Percentiles rank a stretch among this genome's conserved stretches.
phyloP scores from a whole-genome alignment of 2,888 invertebrate species.

The Sminthurides aquaticus region DNA sequence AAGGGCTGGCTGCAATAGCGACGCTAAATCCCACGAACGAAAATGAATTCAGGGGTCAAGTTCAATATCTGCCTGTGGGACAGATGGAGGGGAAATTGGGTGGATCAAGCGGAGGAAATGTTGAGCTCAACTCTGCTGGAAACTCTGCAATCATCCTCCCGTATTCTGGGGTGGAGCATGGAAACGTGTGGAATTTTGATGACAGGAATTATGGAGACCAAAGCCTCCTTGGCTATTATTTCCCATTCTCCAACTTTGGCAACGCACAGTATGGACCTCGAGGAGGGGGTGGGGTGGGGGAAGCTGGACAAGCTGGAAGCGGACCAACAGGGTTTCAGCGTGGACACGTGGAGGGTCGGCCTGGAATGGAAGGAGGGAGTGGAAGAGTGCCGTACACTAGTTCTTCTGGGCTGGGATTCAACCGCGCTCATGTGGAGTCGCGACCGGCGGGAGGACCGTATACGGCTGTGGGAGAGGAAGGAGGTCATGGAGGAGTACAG shows the following conservation, averaged over 20 bases:
- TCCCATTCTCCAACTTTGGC: slow-evolving; percentile 10
- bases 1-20: neutral
- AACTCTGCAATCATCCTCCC: slow-evolving; percentile 10
- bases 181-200: slow-evolving; percentile 28
- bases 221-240: slow-evolving; percentile 10
- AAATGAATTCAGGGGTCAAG: neutral
- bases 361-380: slow-evolving; percentile 5
- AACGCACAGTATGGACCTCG: slow-evolving; percentile 10
- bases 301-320: neutral
- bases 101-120: neutral
- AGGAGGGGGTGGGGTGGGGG: slow-evolving; percentile 8
- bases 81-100: neutral
- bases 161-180: slow-evolving; percentile 16
- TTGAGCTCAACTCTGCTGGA: neutral
- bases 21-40: neutral
- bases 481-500: slow-evolving; percentile 1
- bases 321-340: slow-evolving; percentile 32
- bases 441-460: too few species aligned
- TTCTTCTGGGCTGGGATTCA: slow-evolving; percentile 24
- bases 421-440: slow-evolving; percentile 32
- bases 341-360: slow-evolving; percentile 37
- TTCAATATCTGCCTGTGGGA: neutral
- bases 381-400: neutral
- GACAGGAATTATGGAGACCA: neutral
- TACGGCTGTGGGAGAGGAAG: too few species aligned